A percentile compares a stretch with the other conserved stretches of the same genome.
These are phyloP conservation scores for Adineta ricciae DNA, from an alignment of 2,888 invertebrate species.

Conservation along the genomic window DNA sequence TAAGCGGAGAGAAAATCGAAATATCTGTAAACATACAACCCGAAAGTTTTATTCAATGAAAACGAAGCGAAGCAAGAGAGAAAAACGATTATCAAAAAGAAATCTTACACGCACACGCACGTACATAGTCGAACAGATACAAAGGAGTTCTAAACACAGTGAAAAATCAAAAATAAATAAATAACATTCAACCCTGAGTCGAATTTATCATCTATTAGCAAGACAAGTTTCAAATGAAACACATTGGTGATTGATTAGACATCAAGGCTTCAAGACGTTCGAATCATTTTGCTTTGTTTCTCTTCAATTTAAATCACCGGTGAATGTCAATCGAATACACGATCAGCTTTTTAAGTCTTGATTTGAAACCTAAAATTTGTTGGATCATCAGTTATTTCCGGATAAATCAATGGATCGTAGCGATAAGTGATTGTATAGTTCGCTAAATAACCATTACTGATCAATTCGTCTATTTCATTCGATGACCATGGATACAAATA, in stretches of 20 bases:
- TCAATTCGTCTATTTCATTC: neutral
- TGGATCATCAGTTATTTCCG: neutral
- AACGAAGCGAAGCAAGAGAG: neutral
- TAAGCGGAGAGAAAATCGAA: too few species aligned
- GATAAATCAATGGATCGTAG: neutral
- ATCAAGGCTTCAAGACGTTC: neutral
- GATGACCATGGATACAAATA: neutral
- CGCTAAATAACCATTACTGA: neutral
- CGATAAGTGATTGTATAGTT: neutral
- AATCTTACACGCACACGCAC: neutral
- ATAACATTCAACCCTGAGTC: slow-evolving; percentile 1
- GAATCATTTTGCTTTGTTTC: neutral
- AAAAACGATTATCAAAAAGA: neutral
- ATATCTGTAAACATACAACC: neutral
- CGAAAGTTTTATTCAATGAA: neutral
- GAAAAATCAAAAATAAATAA: neutral
- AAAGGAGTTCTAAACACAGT: neutral
- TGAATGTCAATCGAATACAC: neutral
- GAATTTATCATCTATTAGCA: neutral
- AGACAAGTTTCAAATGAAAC: neutral
- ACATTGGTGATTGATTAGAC: neutral
- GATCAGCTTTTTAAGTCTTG: neutral
- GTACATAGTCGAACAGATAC: too few species aligned
- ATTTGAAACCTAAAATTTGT: neutral
- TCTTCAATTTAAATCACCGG: neutral